These are phyloP conservation scores for Botia kubotai DNA, from an alignment of 2,797 vertebrate species.

Conservation along the genomic window DNA sequence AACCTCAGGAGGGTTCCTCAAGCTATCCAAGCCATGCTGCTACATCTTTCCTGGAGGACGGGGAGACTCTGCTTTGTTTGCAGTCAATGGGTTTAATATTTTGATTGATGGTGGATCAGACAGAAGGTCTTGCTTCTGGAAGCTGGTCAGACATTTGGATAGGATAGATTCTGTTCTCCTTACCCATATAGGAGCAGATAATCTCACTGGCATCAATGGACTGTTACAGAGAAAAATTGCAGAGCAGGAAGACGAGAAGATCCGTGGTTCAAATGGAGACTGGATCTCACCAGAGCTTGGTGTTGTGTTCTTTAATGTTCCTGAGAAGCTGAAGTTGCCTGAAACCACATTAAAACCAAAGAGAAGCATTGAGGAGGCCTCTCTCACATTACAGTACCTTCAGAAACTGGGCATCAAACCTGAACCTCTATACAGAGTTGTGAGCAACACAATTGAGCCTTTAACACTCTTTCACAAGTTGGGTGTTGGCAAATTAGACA, in stretches of 20 bases:
- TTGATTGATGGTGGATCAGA: slow-evolving; percentile 97
- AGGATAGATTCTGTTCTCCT: slow-evolving; percentile 95
- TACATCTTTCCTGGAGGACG: slow-evolving; percentile 98
- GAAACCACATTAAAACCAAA: slow-evolving; percentile 95
- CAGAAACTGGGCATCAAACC: slow-evolving; percentile 91
- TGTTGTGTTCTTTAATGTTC: slow-evolving; percentile 97
- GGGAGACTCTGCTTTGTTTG: slow-evolving; percentile 96
- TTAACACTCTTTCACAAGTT: slow-evolving; percentile 98
- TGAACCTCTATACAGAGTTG: slow-evolving; percentile 91
- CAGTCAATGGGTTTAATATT: slow-evolving; percentile 98
- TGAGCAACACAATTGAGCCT: slow-evolving; percentile 93
- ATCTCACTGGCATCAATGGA: slow-evolving; percentile 96
- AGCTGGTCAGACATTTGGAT: slow-evolving; percentile 95
- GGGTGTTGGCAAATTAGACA: slow-evolving; percentile 95
- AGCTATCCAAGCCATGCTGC: slow-evolving; percentile 98
- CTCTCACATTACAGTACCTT: slow-evolving; percentile 93
- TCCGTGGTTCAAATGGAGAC: slow-evolving; percentile 89
- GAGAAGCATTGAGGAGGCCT: slow-evolving; percentile 96
- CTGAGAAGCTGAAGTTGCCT: slow-evolving; percentile 91
- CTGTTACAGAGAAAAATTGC: slow-evolving; percentile 96
- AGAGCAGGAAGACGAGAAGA: slow-evolving; percentile 93
- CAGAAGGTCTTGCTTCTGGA: slow-evolving; percentile 97
- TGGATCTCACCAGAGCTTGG: slow-evolving; percentile 98
- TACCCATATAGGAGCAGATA: slow-evolving; percentile 98
- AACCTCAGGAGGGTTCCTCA: slow-evolving; percentile 97